phyloP scores from a whole-genome alignment of 2,888 invertebrate genomes.

The Meteorus colon region DNA sequence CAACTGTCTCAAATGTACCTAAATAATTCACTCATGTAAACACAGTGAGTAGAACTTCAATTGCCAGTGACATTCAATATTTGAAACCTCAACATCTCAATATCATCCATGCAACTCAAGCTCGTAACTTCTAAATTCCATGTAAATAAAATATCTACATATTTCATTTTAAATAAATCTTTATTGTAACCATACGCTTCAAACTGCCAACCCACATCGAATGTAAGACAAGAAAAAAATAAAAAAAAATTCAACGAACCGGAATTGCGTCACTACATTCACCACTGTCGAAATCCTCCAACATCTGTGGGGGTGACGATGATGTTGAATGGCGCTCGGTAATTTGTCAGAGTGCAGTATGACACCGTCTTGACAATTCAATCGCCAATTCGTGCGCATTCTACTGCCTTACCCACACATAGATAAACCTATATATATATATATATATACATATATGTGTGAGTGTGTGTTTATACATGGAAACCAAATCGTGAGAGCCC shows the following conservation, averaged over 20 bases:
- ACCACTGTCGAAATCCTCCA: not conserved
- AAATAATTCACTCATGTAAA: no score
- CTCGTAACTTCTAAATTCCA: no score
- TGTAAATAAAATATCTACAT: no score
- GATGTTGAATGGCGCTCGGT: not conserved
- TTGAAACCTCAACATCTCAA: no score
- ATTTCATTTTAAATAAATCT: no score
- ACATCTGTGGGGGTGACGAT: not conserved
- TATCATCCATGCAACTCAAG: no score
- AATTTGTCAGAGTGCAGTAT: slow-evolving; percentile 9
- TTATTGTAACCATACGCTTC: not conserved
- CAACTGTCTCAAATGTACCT: no score
- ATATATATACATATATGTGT: not conserved
- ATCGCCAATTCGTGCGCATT: slow-evolving; percentile 32
- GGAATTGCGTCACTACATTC: not conserved
- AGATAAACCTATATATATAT: no score
- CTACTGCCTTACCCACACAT: not conserved
- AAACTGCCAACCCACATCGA: not conserved
- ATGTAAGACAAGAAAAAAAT: not conserved
- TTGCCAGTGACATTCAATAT: no score
- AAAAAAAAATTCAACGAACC: not conserved
- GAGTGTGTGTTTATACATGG: not conserved
- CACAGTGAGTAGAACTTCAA: no score
- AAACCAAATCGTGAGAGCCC: slow-evolving; percentile 1
- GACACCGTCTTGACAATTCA: slow-evolving; percentile 26